Percentiles rank a stretch among this genome's conserved stretches.
These are phyloP conservation scores for Anticlea derivata DNA, from an alignment of 2,888 invertebrate species.

Conservation along the genomic window DNA sequence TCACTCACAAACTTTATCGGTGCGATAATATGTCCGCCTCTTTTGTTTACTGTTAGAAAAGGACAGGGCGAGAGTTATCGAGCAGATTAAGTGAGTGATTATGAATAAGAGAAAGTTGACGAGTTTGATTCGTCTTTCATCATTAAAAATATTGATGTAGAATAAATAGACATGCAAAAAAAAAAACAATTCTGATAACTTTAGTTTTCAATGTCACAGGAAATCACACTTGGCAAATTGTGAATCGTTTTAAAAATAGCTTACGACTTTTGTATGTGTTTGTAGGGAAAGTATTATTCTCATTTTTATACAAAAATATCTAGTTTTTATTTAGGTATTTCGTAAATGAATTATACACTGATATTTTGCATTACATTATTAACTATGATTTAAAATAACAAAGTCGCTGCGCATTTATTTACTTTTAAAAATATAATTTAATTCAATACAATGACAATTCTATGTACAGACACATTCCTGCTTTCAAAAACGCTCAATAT, in stretches of 20 bases:
- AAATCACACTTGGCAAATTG: background rate
- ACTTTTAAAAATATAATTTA: background rate
- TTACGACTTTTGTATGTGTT: slow-evolving; percentile 31
- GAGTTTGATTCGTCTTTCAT: no score
- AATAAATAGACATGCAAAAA: no score
- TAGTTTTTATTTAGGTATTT: slow-evolving; percentile 15
- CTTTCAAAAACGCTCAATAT: slow-evolving; percentile 40
- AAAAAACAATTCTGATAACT: no score
- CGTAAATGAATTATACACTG: background rate
- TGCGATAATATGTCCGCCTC: no score
- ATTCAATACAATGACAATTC: background rate
- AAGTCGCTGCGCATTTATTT: slow-evolving; percentile 26
- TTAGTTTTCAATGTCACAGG: no score
- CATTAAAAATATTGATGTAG: no score
- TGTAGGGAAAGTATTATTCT: slow-evolving; percentile 43
- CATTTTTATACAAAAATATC: slow-evolving; percentile 5
- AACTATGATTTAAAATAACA: slow-evolving; percentile 2
- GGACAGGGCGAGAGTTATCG: no score
- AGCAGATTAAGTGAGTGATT: no score
- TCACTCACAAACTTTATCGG: no score
- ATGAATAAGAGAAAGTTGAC: no score
- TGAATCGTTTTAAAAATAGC: background rate
- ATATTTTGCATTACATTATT: background rate
- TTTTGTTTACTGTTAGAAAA: no score
- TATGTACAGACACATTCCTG: slow-evolving; percentile 44